Evolutionary conservation across 2,113 vertebrate species (phyloP).

Genomic region (Gorsachius goisagi): DNA sequence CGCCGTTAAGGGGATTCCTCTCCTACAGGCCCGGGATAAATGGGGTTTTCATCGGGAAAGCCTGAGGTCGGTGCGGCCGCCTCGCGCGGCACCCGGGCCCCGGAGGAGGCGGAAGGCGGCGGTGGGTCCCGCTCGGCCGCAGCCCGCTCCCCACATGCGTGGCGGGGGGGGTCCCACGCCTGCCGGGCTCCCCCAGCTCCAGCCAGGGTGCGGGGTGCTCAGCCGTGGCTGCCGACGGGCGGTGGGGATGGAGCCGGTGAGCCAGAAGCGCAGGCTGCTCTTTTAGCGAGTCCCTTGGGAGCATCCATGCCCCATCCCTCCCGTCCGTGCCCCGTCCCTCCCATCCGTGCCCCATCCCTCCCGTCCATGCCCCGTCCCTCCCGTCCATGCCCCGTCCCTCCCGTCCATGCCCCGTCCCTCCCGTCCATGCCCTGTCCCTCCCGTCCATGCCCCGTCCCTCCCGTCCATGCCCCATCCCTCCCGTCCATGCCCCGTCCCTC

Average conservation of each 20-base stretch:
- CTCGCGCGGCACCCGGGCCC: fast-evolving
- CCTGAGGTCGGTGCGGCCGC: not conserved
- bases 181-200: not conserved
- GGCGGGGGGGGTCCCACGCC: fast-evolving
- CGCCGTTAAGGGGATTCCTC: constrained; percentile 24
- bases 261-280: not conserved
- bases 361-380: too few relatives aligned
- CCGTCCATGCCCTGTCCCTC: too few relatives aligned
- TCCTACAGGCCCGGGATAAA: not conserved
- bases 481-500: too few relatives aligned
- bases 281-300: not conserved
- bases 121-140: fast-evolving
- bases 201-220: not conserved
- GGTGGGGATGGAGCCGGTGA: not conserved
- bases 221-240: not conserved
- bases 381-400: too few relatives aligned
- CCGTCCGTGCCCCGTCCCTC: too few relatives aligned
- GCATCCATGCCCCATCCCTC: fast-evolving
- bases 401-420: too few relatives aligned
- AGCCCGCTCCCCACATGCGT: fast-evolving
- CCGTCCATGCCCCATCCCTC: too few relatives aligned
- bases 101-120: fast-evolving
- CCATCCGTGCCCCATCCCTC: too few relatives aligned
- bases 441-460: too few relatives aligned
- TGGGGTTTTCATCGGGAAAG: not conserved